phyloP scores from a whole-genome alignment of 2,797 vertebrate species.

The Hozukius guyotensis region DNA sequence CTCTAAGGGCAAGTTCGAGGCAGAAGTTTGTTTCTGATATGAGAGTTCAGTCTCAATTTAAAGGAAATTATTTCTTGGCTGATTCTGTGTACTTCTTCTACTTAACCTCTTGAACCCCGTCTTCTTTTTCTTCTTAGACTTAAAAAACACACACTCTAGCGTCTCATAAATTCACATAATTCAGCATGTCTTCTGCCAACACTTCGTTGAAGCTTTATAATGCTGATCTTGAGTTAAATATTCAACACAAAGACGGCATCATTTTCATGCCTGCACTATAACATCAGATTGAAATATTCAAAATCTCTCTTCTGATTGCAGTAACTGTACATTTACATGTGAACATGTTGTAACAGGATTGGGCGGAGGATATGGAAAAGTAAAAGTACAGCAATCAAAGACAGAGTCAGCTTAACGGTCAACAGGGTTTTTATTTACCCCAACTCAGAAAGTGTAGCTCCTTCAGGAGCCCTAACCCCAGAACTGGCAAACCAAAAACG shows the following conservation, averaged over 20 bases:
- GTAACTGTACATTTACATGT: too few species aligned
- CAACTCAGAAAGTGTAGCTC: neutral
- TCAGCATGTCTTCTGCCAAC: neutral
- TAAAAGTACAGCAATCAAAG: too few species aligned
- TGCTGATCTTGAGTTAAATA: neutral
- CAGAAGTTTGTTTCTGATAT: neutral
- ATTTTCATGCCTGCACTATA: too few species aligned
- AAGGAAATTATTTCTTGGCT: neutral
- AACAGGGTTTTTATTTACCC: neutral
- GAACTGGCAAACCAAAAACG: neutral
- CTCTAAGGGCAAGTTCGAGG: neutral
- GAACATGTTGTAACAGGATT: neutral
- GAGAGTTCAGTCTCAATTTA: neutral
- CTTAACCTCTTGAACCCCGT: neutral
- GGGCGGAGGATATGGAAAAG: neutral
- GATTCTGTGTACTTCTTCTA: neutral
- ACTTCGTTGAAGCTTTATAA: neutral
- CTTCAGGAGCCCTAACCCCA: neutral
- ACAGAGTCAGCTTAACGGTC: too few species aligned
- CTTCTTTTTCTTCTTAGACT: neutral
- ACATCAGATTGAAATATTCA: neutral
- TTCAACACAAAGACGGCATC: neutral
- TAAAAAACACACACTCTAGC: neutral
- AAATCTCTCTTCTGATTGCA: neutral
- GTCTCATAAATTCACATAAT: neutral